Conservation (phyloP, 2,888 invertebrate species). For the Mesorhabditis spiculigera region DNA sequence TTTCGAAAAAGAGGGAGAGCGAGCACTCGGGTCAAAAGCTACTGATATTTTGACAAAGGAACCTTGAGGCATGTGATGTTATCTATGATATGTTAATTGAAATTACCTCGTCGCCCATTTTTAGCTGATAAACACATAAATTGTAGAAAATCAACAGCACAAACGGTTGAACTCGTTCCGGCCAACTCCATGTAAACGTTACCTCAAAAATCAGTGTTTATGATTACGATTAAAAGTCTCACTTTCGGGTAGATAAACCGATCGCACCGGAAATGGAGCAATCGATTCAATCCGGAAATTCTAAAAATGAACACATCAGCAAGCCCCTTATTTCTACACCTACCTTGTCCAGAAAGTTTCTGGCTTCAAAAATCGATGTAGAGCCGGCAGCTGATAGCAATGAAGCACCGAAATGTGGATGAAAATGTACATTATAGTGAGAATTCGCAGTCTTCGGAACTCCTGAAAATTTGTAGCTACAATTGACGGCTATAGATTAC, state of each 20-base stretch:
- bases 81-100: too few relatives aligned
- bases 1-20: too few relatives aligned
- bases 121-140: not conserved
- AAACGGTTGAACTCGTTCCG: not conserved
- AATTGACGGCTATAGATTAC: not conserved
- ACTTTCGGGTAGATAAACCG: conserved; percentile 3
- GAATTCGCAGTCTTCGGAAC: not conserved
- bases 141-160: not conserved
- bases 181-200: not conserved
- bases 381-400: not conserved
- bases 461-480: not conserved
- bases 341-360: conserved; percentile 4
- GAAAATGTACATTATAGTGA: not conserved
- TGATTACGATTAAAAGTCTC: not conserved
- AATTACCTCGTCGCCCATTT: not conserved
- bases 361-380: not conserved
- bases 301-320: not conserved
- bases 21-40: too few relatives aligned
- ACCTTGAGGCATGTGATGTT: too few relatives aligned
- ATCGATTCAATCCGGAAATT: not conserved
- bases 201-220: not conserved
- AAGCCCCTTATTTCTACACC: not conserved
- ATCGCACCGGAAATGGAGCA: conserved; percentile 6
- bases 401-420: not conserved
- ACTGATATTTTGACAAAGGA: too few relatives aligned